Percentiles rank a stretch among this genome's conserved stretches.
phyloP scores from a whole-genome alignment of 2,113 vertebrate genomes.

The Serilophus lunatus region DNA sequence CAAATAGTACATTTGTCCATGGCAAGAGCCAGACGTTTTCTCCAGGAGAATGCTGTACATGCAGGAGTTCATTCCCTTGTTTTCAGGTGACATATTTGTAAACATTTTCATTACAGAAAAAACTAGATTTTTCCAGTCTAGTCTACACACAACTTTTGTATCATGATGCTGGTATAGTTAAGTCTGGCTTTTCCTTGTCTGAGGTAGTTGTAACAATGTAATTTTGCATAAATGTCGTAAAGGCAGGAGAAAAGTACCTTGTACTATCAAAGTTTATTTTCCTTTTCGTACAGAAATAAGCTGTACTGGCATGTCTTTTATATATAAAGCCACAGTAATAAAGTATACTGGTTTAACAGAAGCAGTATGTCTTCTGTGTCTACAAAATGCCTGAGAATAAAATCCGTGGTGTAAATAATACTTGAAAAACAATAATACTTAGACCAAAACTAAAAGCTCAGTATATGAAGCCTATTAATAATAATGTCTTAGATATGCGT shows the following conservation, averaged over 20 bases:
- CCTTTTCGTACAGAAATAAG: not conserved
- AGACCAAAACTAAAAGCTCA: not conserved
- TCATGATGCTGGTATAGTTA: not conserved
- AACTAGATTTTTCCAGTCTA: not conserved
- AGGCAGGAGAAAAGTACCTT: not conserved
- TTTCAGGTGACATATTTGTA: not conserved
- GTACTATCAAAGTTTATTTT: not conserved
- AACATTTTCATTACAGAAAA: not conserved
- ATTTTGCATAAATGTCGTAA: not conserved
- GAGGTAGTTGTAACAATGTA: not conserved
- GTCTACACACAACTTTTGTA: not conserved
- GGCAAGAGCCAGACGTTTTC: fast-evolving
- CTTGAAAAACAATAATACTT: not conserved
- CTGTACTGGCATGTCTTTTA: not conserved
- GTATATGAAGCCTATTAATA: not conserved
- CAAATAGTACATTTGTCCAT: fast-evolving
- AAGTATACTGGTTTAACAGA: not conserved
- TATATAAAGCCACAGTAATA: not conserved
- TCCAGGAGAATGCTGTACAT: not conserved
- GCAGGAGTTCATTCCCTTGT: not conserved
- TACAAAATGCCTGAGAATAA: not conserved
- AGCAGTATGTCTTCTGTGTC: not conserved
- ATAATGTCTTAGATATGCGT: not conserved
- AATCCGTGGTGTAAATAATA: not conserved
- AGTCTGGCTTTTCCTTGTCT: not conserved